Base-by-base conservation (phyloP, 2,888 invertebrate genomes). In the Cerceris ruficornis region DNA sequence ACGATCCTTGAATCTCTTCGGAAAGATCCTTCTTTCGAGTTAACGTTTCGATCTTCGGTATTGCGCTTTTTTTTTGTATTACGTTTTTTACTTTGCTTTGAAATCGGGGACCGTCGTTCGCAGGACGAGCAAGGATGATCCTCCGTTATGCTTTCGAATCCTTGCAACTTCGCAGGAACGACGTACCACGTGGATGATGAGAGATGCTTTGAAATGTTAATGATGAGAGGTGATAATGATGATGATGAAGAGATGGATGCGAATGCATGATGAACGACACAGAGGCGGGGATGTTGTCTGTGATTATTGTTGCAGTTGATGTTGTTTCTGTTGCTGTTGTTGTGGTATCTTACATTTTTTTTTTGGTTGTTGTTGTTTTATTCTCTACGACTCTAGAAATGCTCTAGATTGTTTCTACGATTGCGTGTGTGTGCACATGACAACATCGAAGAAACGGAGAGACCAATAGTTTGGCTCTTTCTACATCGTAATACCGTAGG, bases 371-470 rank as follows among this genome's bases (percentile, higher is more conserved):
- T 69, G 46, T 55, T 50, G 60, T 69, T 55, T 65, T 59, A 80
- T 69, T 62, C 55, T 76, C 86, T 87, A 88, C 79, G 65, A 62
- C 69, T 84, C 84, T 87, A 85, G 82, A 80, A 75, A 85, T 78
- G 78, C 81, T 86, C 87, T 88, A 88, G 85, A 83, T 83, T 82
- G 80, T 65, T 69, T 88, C 87, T 88, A 88, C 83, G 62, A 82
- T 83, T 82, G 83, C 82, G 80, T 73, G 71, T 83, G 77, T 84
- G 83, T 87, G 86, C 86, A 84, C 84, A 85, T 84, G 83, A 90
- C 85, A 88, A 88, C 87, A 88, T 87, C 82, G 86, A 88, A 83
- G 81, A 84, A 88, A 87, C 87, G 82, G 81, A 83, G 80, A 28
- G 68, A 75, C 68, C 83, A 80, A 83, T 73, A 69, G 57, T 50